Evolutionary conservation across 2,797 vertebrate species (phyloP).

Genomic region (Valencia hispanica): DNA sequence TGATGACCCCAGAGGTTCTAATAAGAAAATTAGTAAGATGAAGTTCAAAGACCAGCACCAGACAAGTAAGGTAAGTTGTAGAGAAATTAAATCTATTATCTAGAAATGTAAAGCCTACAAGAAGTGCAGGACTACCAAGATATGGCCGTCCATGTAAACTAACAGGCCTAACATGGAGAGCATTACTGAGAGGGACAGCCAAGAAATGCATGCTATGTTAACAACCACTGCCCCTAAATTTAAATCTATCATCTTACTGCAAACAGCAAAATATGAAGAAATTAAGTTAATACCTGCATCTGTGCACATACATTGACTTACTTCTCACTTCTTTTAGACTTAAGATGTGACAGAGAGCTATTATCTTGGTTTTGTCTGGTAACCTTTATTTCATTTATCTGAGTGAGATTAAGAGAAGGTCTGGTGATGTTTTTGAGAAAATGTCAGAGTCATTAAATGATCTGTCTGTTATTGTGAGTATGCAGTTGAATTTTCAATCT

Average conservation of each 20-base stretch:
- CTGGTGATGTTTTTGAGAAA: neutral
- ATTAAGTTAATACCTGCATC: neutral
- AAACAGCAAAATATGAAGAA: neutral
- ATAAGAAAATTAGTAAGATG: neutral
- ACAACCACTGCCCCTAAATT: neutral
- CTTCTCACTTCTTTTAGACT: neutral
- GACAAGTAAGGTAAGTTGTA: neutral
- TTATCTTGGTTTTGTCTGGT: neutral
- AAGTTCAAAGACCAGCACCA: neutral
- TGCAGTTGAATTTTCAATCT: neutral
- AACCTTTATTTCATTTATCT: conserved; percentile 1
- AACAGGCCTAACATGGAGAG: neutral
- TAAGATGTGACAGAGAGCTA: neutral
- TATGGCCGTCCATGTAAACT: neutral
- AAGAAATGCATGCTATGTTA: neutral
- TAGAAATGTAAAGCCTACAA: neutral
- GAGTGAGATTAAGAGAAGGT: neutral
- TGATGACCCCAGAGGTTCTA: too few species aligned
- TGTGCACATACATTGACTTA: neutral
- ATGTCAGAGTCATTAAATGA: neutral
- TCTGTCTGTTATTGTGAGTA: neutral
- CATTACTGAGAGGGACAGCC: too few species aligned
- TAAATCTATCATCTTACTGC: neutral
- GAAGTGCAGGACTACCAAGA: neutral
- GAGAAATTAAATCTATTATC: neutral